Conservation (phyloP, 2,113 vertebrate genomes). For the Brachyistius frenatus region DNA sequence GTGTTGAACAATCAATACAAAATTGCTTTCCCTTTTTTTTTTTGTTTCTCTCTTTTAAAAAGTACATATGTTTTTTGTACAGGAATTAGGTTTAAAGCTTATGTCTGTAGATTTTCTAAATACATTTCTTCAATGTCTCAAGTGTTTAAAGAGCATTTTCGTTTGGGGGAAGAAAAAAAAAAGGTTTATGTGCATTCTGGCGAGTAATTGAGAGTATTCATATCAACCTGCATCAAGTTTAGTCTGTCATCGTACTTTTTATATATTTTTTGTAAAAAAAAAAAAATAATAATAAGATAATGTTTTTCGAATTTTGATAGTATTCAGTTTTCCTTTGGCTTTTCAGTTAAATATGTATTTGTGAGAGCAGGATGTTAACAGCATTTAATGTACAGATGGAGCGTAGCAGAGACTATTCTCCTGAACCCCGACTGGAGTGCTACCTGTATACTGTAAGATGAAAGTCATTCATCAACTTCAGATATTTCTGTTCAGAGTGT, state of each 20-base stretch:
- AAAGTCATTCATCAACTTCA: conserved; percentile 55
- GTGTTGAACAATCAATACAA: conserved; percentile 61
- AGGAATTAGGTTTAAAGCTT: conserved; percentile 73
- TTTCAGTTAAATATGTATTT: conserved; percentile 63
- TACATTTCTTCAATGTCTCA: conserved; percentile 70
- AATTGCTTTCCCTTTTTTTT: conserved; percentile 24
- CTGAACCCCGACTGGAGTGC: conserved; percentile 54
- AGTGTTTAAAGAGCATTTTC: conserved; percentile 66
- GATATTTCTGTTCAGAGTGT: conserved; percentile 65
- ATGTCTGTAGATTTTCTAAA: conserved; percentile 75
- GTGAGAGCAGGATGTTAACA: conserved; percentile 61
- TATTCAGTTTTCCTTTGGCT: conserved; percentile 70
- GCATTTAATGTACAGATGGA: conserved; percentile 70
- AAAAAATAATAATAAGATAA: conserved; percentile 37
- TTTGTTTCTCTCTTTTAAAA: conserved; percentile 42
- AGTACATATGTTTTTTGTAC: conserved; percentile 77
- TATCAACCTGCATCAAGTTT: conserved; percentile 62
- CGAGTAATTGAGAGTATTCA: conserved; percentile 55
- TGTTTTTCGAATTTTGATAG: conserved; percentile 75
- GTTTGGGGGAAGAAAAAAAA: conserved; percentile 55
- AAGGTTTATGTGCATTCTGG: conserved; percentile 61
- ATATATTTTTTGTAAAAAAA: conserved; percentile 80
- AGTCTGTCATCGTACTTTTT: conserved; percentile 76
- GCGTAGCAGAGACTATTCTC: conserved; percentile 44
- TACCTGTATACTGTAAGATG: conserved; percentile 53